phyloP scores from a whole-genome alignment of 1,140 invertebrate genomes.

The Drosophila aff. region DNA sequence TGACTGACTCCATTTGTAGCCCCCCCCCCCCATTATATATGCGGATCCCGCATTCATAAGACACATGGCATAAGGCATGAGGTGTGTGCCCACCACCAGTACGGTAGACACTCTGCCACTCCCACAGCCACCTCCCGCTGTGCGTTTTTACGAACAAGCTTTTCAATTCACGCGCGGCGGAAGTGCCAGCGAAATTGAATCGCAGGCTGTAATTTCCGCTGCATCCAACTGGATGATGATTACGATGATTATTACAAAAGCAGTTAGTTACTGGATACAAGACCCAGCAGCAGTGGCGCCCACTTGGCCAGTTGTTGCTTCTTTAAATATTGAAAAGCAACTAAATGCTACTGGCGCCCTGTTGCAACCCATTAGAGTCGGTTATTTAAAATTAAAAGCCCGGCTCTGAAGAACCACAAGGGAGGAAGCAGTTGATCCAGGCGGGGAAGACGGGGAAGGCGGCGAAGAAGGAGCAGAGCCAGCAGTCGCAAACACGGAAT shows the following conservation, averaged over 20 bases:
- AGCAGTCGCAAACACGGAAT: conserved; percentile 19
- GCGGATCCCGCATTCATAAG: conserved; percentile 18
- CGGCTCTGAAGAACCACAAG: not conserved
- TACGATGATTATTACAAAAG: conserved; percentile 10
- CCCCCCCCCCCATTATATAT: not conserved
- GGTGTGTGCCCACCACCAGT: conserved; percentile 12
- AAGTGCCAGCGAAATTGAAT: conserved; percentile 80
- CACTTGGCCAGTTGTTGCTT: conserved; percentile 1
- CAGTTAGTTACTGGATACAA: conserved; percentile 7
- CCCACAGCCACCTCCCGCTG: conserved; percentile 20
- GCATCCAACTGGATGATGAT: conserved; percentile 41
- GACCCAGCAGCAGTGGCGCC: not conserved
- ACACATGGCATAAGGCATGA: conserved; percentile 4
- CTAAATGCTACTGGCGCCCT: conserved; percentile 53
- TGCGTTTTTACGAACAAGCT: conserved; percentile 63
- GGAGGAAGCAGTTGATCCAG: not conserved
- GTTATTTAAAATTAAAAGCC: conserved; percentile 72
- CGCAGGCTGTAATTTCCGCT: conserved; percentile 80
- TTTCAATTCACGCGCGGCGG: conserved; percentile 74
- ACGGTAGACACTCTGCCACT: not conserved
- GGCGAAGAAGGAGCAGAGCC: not conserved
- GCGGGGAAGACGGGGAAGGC: not conserved
- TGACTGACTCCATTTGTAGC: conserved; percentile 41
- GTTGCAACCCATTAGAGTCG: conserved; percentile 58
- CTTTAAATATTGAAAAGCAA: conserved; percentile 58